Evolutionary conservation across 2,797 vertebrate species (phyloP).

Genomic region (Mormyrus proboscirostris): DNA sequence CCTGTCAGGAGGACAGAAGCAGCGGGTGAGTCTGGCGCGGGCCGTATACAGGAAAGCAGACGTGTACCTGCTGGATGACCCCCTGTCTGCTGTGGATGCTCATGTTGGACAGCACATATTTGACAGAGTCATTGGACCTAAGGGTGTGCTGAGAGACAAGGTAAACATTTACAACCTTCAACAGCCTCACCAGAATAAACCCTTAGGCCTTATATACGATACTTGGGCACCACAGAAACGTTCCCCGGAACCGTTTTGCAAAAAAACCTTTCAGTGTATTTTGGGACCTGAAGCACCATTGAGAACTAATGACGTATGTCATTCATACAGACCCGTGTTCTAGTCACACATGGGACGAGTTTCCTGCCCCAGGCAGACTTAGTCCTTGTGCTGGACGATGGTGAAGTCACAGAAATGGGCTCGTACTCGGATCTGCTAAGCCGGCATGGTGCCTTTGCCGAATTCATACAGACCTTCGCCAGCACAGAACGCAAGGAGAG

Average conservation of each 20-base stretch:
- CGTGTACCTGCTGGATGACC: constrained; percentile 88
- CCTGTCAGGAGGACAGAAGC: constrained; percentile 92
- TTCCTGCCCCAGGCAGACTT: constrained; percentile 81
- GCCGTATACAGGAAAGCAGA: constrained; percentile 83
- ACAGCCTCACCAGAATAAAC: not conserved
- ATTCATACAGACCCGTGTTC: constrained; percentile 76
- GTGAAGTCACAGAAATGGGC: constrained; percentile 80
- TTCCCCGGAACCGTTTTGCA: not conserved
- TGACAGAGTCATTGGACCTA: constrained; percentile 81
- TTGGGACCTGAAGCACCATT: not conserved
- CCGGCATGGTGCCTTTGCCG: constrained; percentile 74
- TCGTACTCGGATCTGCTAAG: constrained; percentile 83
- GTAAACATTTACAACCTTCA: constrained; percentile 49
- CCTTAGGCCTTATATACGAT: not conserved
- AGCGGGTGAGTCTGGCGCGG: constrained; percentile 78
- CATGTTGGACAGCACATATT: constrained; percentile 87
- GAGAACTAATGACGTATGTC: constrained; percentile 22
- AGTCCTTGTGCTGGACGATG: constrained; percentile 79
- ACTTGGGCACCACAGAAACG: not conserved
- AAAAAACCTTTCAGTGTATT: constrained; percentile 3
- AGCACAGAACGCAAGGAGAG: constrained; percentile 59
- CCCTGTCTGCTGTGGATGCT: constrained; percentile 85
- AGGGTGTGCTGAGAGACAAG: constrained; percentile 78
- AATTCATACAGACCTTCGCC: constrained; percentile 73
- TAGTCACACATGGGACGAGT: constrained; percentile 82